These are phyloP conservation scores for Poeciliopsis turneri DNA, from an alignment of 2,797 vertebrate genomes.

Conservation along the genomic window DNA sequence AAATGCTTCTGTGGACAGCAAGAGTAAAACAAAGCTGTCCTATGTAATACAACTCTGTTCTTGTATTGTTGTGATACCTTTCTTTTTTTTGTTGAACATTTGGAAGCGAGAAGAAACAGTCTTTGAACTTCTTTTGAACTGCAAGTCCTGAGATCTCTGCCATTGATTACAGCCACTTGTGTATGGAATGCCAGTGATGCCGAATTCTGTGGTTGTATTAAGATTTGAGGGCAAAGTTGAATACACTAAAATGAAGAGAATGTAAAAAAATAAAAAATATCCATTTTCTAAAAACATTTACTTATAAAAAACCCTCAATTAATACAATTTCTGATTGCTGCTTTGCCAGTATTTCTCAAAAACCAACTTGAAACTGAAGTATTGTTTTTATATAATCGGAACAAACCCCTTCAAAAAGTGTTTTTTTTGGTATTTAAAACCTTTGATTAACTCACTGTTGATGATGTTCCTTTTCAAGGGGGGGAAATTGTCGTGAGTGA, in stretches of 20 bases:
- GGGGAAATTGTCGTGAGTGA: conserved; percentile 61
- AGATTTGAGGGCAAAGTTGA: neutral
- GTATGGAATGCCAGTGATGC: neutral
- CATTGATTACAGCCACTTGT: neutral
- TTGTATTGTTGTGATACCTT: neutral
- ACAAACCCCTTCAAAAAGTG: conserved; percentile 68
- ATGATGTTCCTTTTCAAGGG: conserved; percentile 60
- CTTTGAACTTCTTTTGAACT: neutral
- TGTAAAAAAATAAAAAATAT: neutral
- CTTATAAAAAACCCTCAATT: neutral
- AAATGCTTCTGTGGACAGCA: neutral
- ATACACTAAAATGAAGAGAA: neutral
- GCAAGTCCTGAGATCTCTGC: neutral
- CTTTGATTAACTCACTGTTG: conserved; percentile 77
- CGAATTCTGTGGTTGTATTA: neutral
- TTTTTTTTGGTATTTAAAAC: conserved; percentile 60
- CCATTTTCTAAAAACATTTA: neutral
- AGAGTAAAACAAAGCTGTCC: neutral
- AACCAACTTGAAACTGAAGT: conserved; percentile 33
- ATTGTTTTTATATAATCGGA: conserved; percentile 80
- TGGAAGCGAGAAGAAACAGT: neutral
- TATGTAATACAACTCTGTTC: neutral
- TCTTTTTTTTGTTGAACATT: neutral
- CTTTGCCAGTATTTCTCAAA: conserved; percentile 33
- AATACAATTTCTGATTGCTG: neutral